Evolutionary conservation across 2,797 vertebrate species (phyloP).

Genomic region (Protonibea diacanthus): DNA sequence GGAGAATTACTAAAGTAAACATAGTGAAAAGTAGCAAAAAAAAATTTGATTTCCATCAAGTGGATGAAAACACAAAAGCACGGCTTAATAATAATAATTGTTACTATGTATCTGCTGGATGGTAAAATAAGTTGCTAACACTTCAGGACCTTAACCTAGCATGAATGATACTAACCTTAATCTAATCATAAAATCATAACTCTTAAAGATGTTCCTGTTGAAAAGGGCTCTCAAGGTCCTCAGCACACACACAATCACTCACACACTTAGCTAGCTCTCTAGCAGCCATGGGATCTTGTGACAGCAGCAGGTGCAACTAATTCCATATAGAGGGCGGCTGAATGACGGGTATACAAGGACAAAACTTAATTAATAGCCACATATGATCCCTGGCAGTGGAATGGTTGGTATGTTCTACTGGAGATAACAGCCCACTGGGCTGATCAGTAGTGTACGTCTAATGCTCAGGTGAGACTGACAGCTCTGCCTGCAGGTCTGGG

Average conservation of each 20-base stretch:
- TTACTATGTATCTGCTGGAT: no score
- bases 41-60: no score
- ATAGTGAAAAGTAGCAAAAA: no score
- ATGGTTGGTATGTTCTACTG: conserved; percentile 42
- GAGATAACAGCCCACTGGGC: conserved; percentile 43
- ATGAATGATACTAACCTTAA: no score
- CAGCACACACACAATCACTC: neutral
- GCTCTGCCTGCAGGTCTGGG: conserved; percentile 27
- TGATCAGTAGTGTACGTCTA: conserved; percentile 38
- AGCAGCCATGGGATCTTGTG: conserved; percentile 40
- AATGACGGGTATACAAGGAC: conserved; percentile 68
- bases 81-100: no score
- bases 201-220: neutral
- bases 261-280: conserved; percentile 27
- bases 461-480: conserved; percentile 67
- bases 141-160: no score
- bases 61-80: no score
- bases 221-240: conserved; percentile 19
- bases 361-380: conserved; percentile 66
- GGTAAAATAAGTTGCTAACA: neutral
- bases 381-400: conserved; percentile 53
- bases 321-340: conserved; percentile 62
- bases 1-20: no score
- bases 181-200: neutral
- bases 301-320: conserved; percentile 68